Evolutionary conservation across 1,140 invertebrate genomes (phyloP).

Genomic region (Ridgeia piscesae): DNA sequence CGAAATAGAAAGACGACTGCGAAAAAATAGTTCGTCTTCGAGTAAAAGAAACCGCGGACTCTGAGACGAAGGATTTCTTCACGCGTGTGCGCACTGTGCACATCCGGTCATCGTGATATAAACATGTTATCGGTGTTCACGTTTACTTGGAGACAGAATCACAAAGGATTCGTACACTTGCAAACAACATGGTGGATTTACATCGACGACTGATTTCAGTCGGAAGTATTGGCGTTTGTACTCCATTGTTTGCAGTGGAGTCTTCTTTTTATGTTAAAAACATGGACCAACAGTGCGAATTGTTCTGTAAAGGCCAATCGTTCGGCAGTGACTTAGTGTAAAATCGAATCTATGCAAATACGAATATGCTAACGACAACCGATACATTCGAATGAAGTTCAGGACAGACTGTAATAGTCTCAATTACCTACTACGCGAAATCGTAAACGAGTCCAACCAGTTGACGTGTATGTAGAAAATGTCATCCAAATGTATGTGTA

Average conservation of each 20-base stretch:
- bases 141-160: neutral
- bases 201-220: neutral
- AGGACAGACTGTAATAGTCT: neutral
- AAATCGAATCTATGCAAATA: neutral
- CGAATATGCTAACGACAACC: neutral
- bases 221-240: neutral
- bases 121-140: neutral
- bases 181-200: too few relatives aligned
- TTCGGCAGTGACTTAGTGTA: neutral
- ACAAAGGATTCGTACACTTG: neutral
- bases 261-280: neutral
- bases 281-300: neutral
- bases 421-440: neutral
- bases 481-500: neutral
- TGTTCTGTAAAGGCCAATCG: neutral
- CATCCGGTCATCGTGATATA: neutral
- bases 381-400: neutral
- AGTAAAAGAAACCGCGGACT: neutral
- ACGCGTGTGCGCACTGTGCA: neutral
- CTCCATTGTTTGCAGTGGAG: conserved; percentile 5
- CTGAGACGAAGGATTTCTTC: neutral
- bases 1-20: neutral
- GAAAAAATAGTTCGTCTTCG: conserved; percentile 6
- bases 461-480: neutral
- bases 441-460: neutral